phyloP scores from a whole-genome alignment of 1,140 invertebrate species.

The Anastatus disparis region DNA sequence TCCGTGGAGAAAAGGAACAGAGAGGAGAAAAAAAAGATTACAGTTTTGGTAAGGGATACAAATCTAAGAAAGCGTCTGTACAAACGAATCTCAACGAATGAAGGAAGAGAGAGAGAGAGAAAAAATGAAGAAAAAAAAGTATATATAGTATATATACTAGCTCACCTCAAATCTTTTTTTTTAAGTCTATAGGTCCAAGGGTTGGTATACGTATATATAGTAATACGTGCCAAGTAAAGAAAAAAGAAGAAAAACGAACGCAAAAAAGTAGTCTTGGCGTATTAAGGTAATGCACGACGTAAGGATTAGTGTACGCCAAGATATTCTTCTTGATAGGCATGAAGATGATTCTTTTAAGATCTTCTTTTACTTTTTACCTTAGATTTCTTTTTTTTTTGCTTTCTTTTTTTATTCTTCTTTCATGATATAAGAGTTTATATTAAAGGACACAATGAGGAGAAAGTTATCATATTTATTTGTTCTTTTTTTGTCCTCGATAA shows the following conservation, averaged over 20 bases:
- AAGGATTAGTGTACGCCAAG: conserved; percentile 1
- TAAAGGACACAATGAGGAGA: too few species aligned
- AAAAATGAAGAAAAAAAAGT: too few species aligned
- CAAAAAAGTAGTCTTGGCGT: not conserved
- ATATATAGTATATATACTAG: not conserved
- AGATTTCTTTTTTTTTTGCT: too few species aligned
- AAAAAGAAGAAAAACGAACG: not conserved
- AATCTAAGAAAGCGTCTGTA: not conserved
- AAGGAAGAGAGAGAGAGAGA: not conserved
- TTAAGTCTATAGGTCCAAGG: not conserved
- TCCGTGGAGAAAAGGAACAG: too few species aligned
- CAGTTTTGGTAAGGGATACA: not conserved
- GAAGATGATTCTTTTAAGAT: too few species aligned
- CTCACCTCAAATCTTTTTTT: not conserved
- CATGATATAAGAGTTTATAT: too few species aligned
- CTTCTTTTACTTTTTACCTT: too few species aligned
- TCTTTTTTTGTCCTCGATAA: too few species aligned
- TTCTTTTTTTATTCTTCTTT: too few species aligned
- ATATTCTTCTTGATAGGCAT: not conserved
- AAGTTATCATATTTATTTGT: too few species aligned
- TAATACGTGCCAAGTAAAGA: not conserved
- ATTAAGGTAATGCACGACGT: conserved; percentile 10
- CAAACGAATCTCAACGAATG: not conserved
- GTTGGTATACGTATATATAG: not conserved
- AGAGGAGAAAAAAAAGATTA: not conserved